Base-by-base conservation (phyloP, 2,797 vertebrate genomes). In the Borostomias antarcticus region DNA sequence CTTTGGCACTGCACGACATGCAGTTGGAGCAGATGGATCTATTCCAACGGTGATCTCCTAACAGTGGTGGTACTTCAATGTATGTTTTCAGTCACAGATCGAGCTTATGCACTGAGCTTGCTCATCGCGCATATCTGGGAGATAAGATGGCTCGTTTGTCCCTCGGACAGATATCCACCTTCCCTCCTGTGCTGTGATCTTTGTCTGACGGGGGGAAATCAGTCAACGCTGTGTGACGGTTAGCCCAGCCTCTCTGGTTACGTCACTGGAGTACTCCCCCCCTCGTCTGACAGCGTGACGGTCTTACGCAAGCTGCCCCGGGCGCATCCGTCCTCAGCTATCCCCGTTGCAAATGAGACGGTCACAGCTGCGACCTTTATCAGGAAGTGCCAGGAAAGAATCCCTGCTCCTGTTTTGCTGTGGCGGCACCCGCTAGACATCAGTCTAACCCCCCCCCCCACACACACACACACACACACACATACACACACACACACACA, bases 1-100 rank as follows among this genome's bases (percentile, higher is more conserved):
- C 51, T 66, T 40, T 58, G 45, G 51, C 48, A 66, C 35, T 70
- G 32, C n/a, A n/a, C n/a, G n/a, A n/a, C n/a, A n/a, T n/a, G n/a
- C n/a, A n/a, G n/a, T n/a, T n/a, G n/a, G n/a, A n/a, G n/a, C n/a
- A n/a, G n/a, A n/a, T n/a, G n/a, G n/a, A n/a, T n/a, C n/a, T n/a
- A n/a, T n/a, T n/a, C n/a, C n/a, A n/a, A n/a, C n/a, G n/a, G n/a
- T n/a, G n/a, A n/a, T n/a, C n/a, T 17, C 40, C 62, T 62, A 58
- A 66, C 53, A 28, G 5, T 10, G 71, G 58, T 58, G n/a, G 25
- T 2, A 29, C 9, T 5, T 53, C 47, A 50, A 25, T 5, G 47
- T 1, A 2, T 4, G 8, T 50, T 50, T 50, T n/a, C n/a, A n/a
- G n/a, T n/a, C n/a, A n/a, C n/a, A n/a, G n/a, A n/a, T n/a, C n/a